A percentile compares a stretch with the other conserved stretches of the same genome.
phyloP scores from a whole-genome alignment of 2,888 invertebrate species.

The Ypsolopha sequella region DNA sequence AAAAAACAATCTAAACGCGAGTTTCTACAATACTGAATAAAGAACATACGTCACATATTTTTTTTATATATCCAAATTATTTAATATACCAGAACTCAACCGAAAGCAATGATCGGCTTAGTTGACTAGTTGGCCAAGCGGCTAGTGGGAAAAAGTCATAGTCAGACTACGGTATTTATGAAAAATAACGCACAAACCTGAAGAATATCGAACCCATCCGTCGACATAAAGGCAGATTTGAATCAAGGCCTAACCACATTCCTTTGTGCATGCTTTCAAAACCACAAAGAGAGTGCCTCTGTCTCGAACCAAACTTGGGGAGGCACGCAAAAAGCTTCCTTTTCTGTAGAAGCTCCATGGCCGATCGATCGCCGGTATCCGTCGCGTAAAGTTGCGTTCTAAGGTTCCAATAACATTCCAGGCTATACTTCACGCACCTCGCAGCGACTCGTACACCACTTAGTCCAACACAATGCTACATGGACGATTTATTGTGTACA shows the following conservation, averaged over 20 bases:
- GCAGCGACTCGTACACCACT: conserved; percentile 26
- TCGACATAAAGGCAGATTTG: neutral
- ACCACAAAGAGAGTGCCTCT: conserved; percentile 26
- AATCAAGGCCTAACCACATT: conserved; percentile 11
- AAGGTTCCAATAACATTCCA: conserved; percentile 55
- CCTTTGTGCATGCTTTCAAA: conserved; percentile 23
- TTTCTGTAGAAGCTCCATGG: conserved; percentile 31
- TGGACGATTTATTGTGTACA: conserved; percentile 61
- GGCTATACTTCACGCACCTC: conserved; percentile 31
- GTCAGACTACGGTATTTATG: too few species aligned
- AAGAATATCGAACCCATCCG: neutral
- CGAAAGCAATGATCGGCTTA: too few species aligned
- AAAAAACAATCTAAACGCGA: too few species aligned
- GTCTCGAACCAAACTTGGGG: conserved; percentile 32
- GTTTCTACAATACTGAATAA: too few species aligned
- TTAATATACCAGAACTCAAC: too few species aligned
- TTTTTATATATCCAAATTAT: too few species aligned
- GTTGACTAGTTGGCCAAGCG: too few species aligned
- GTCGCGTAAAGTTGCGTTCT: conserved; percentile 13
- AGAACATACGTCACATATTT: too few species aligned
- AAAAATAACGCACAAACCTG: neutral
- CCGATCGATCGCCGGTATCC: conserved; percentile 44
- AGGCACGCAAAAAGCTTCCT: conserved; percentile 15
- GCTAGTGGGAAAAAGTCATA: too few species aligned
- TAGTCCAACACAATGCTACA: conserved; percentile 42